Evolutionary conservation across 2,113 vertebrate species (phyloP).

Genomic region (Acanthochromis polyacanthus): DNA sequence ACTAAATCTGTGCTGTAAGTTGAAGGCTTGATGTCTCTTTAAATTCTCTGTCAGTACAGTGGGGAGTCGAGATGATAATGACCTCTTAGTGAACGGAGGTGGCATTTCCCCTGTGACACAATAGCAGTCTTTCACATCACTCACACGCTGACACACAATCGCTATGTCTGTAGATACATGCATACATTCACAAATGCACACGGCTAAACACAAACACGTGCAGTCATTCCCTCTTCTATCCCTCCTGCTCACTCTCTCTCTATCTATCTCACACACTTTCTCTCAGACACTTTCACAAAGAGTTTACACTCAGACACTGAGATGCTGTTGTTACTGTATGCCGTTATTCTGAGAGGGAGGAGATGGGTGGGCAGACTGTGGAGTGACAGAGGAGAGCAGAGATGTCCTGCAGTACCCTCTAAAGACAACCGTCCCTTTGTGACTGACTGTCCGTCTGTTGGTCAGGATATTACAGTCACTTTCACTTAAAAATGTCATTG

Average conservation of each 20-base stretch:
- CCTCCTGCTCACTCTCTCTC: neutral
- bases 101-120: conserved; percentile 74
- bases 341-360: conserved; percentile 55
- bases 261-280: conserved; percentile 7
- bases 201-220: conserved; percentile 47
- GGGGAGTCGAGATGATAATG: conserved; percentile 62
- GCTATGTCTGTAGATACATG: conserved; percentile 42
- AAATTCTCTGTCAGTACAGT: conserved; percentile 48
- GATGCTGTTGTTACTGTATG: conserved; percentile 63
- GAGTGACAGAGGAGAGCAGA: conserved; percentile 48
- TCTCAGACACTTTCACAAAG: conserved; percentile 64
- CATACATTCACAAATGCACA: conserved; percentile 43
- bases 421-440: conserved; percentile 76
- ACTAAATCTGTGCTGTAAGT: neutral
- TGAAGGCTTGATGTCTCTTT: conserved; percentile 47
- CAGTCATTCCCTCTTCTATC: conserved; percentile 29
- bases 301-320: conserved; percentile 62
- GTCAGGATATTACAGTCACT: conserved; percentile 41
- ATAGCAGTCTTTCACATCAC: conserved; percentile 69
- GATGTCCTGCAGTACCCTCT: conserved; percentile 63
- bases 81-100: conserved; percentile 69
- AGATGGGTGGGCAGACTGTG: conserved; percentile 45
- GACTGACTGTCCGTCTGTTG: conserved; percentile 35
- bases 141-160: conserved; percentile 46
- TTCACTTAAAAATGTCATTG: conserved; percentile 1